Base-by-base conservation (phyloP, 2,113 vertebrate species). In the Antennarius striatus region DNA sequence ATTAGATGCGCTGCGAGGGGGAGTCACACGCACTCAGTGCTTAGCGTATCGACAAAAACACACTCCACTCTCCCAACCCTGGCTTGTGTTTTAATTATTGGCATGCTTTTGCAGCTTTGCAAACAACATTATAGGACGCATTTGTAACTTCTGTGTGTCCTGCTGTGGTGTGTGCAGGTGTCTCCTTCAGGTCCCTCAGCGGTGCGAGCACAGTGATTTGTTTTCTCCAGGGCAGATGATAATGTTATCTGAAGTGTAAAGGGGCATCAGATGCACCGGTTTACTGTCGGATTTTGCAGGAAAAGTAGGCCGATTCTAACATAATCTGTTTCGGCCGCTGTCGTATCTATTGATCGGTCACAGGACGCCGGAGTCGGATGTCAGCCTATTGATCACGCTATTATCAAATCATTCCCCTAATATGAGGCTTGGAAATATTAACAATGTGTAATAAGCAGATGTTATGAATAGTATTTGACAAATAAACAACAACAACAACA, bases 341-440 rank as follows among this genome's bases (percentile, higher is more conserved):
- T 88, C 83, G 83, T 81, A 83, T 77, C 67, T 86, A 91, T 91
- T 83, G 89, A 91, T 89, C 83, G 56, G 85, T 91, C 83, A 88
- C 81, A 82, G 73, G 81, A 86, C 77, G 75, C 87, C 65, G 80
- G 85, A 84, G 90, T 90, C 79, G 84, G 86, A 88, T 91, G 82
- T 89, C 86, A 81, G 55, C 53, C 2, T 85, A 91, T 90, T 77
- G 88, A 90, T 91, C 84, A 77, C 70, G 70, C 85, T 80, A 59
- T 87, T 85, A 88, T 74, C 85, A 86, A 85, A 84, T 84, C 68
- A 79, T 68, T 60, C 82, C 75, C 74, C 22, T 52, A 28, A 67
- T 68, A 63, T 22, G 49, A 53, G 13, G 58, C 48, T 64, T 11
- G 56, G 50, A 40, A 30, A 68, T 57, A 57, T 56, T 30, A 48